Evolutionary conservation across 2,797 vertebrate species (phyloP).

Genomic region (Microhierax caerulescens): DNA sequence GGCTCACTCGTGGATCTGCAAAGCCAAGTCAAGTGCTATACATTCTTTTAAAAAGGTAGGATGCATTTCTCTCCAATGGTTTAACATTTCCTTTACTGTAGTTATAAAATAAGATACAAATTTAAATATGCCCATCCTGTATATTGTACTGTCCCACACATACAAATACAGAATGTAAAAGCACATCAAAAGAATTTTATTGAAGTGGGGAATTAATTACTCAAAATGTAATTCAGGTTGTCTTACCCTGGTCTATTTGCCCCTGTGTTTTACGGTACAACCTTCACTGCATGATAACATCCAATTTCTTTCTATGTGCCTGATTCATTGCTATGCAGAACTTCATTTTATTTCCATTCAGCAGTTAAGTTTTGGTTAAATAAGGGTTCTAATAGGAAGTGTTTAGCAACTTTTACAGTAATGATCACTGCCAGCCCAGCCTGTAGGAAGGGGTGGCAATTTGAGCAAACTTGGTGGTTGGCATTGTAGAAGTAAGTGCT

Average conservation of each 20-base stretch:
- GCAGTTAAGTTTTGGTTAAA: not conserved
- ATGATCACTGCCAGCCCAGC: not conserved
- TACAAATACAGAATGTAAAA: not conserved
- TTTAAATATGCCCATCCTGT: not conserved
- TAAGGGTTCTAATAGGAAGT: not conserved
- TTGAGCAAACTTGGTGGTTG: not conserved
- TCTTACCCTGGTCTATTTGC: not conserved
- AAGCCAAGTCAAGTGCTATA: not conserved
- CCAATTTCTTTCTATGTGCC: not conserved
- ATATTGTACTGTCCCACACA: accelerated
- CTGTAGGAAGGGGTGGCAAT: not conserved
- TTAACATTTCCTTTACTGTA: not conserved
- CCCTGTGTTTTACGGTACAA: not conserved
- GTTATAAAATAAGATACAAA: not conserved
- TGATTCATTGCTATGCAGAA: not conserved
- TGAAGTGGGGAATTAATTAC: not conserved
- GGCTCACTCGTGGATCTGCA: not conserved
- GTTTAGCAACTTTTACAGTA: not conserved
- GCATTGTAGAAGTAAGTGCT: not conserved
- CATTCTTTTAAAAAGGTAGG: not conserved
- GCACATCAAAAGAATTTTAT: not conserved
- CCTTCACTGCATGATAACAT: not conserved
- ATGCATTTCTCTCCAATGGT: not conserved
- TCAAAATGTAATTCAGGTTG: not conserved
- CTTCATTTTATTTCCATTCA: not conserved